Base-by-base conservation (phyloP, 92 coral and sea anemone species). In the Montipora capitata region DNA sequence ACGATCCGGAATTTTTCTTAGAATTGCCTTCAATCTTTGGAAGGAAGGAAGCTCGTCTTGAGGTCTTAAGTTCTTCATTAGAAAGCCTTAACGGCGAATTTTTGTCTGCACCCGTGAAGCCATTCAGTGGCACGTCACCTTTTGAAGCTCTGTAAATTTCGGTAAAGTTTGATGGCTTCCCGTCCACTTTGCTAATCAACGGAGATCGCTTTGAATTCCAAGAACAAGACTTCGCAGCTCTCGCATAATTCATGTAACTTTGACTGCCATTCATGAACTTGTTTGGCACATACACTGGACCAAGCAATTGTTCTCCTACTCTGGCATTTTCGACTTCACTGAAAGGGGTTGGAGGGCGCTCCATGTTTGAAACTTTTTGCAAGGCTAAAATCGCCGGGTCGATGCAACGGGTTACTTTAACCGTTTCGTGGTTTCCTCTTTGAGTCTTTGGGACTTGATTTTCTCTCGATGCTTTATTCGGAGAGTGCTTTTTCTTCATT, bases 201-300 rank as follows among this genome's bases (percentile, higher is more conserved):
- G 85, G 83, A 72, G 82, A 85, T n/a, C 74, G 70, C 27, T 85
- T 92, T 14, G 87, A 51, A 42, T 75, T 41, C 87, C 87, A 83
- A 10, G 87, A 72, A 15, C 43, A 43, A 59, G 87, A 72, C 2
- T 78, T 79, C 48, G 62, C 4, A 18, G 48, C 73, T 83, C 87
- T 72, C 14, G 87, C 87, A 59, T 72, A 83, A 1, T 72, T 68
- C 41, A 91, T 82, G 42, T 82, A 89, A 68, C 92, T 83, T 9
- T 76, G 90, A 64, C 80, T 78, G 5, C 90, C 91, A 41, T 78
- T 90, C 90, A 88, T 84, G 27, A 89, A 84, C 83, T 94, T 95
- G 63, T 94, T 95, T 41, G 98, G 98, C 42, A 91, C 93, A 68
- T 76, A 95, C 17, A 95, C 96, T n/a, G 98, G 98, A 51, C 88